Evolutionary conservation across 2,113 vertebrate species (phyloP), one percentile per base, ranked within the genome.

Genomic region (Eulemur rufifrons): DNA sequence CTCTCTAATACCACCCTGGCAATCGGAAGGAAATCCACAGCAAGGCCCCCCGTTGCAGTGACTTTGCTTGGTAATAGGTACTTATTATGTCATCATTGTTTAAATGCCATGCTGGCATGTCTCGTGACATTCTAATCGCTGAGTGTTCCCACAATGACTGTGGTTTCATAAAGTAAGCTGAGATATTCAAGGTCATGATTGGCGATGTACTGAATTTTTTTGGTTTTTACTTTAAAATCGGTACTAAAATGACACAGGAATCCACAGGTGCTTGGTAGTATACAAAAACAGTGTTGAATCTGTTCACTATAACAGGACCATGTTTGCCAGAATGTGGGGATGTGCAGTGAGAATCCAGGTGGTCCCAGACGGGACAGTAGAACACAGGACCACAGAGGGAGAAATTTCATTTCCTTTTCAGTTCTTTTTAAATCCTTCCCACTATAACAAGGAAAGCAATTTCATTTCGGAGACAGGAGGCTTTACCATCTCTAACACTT

Each of bases 131-230:
- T 21, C 68, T 50, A 13, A 0, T 11, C 21, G 34, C 34, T 76
- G 47, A 68, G 12, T 3, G 8, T 86, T 78, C 71, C 47, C 66
- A 90, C 73, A 3, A 47, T 89, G 95, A 76, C 15, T 96, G 17
- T 54, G 89, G 18, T 56, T 94, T 77, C 42, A 37, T 32, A 0
- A 84, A 69, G 80, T 52, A 52, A 64, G 77, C 80, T 86, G 95
- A 98, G 96, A 37, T 17, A 15, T 83, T 94, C 39, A 95, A 97
- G 97, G 97, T 90, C 88, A 89, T 17, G 56, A 20, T 86, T 95
- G 27, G 2, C 0, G 15, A 85, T 73, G 64, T 50, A 93, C 95
- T 39, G 96, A 94, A 94, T 97, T 96, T 56, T 68, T 96, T 95
- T 37, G 37, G 37, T 63, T 27, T 56, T 56, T 56, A 77, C 82